A percentile compares a stretch with the other conserved stretches of the same genome.
Conservation (phyloP, 2,888 invertebrate species). For the Agrenia bidenticulata region DNA sequence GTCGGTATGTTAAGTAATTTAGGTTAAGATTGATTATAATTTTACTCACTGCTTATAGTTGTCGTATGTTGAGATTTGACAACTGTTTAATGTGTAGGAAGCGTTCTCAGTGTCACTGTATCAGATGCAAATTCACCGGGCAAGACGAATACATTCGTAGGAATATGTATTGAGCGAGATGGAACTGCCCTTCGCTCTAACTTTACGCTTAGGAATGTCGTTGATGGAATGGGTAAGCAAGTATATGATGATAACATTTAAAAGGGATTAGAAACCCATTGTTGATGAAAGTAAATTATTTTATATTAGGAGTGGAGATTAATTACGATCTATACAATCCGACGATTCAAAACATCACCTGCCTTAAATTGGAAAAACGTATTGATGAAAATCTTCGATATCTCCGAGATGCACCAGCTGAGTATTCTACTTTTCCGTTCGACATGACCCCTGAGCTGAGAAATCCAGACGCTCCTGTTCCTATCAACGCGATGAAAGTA, state of each 20-base stretch:
- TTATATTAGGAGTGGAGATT: constrained; percentile 64
- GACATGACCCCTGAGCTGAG: constrained; percentile 84
- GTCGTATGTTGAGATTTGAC: neutral
- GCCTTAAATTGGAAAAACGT: constrained; percentile 86
- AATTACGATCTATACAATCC: constrained; percentile 92
- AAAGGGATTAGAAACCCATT: neutral
- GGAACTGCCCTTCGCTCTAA: constrained; percentile 79
- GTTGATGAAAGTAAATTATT: neutral
- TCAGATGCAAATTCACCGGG: constrained; percentile 82
- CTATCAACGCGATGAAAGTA: constrained; percentile 73
- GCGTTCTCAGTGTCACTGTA: constrained; percentile 81
- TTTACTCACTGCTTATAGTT: too few species aligned
- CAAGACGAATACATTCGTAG: constrained; percentile 82
- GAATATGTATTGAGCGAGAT: constrained; percentile 87
- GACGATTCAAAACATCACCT: constrained; percentile 82
- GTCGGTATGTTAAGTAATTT: constrained; percentile 68
- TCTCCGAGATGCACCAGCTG: constrained; percentile 82
- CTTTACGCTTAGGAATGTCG: constrained; percentile 86
- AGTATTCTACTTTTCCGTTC: constrained; percentile 88
- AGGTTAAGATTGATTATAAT: too few species aligned
- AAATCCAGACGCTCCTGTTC: constrained; percentile 74
- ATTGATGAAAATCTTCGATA: constrained; percentile 86
- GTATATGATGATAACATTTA: neutral
- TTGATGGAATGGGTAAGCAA: constrained; percentile 80
- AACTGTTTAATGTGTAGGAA: constrained; percentile 62